These are phyloP conservation scores for Gymnorhina tibicen DNA, from an alignment of 2,113 vertebrate species.

Conservation along the genomic window DNA sequence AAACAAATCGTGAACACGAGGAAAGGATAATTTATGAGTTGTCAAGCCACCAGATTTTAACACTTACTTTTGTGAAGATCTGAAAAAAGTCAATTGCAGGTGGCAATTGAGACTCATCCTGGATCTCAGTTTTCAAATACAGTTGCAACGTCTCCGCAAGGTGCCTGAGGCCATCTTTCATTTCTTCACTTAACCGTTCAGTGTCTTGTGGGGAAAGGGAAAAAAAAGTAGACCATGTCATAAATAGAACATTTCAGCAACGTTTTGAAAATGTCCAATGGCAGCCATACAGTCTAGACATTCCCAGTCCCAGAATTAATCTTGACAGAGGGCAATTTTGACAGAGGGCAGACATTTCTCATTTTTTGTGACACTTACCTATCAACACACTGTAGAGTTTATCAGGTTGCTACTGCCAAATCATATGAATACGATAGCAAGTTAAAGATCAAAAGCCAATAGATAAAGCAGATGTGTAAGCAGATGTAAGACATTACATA, in stretches of 20 bases:
- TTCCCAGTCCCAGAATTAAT: conserved; percentile 16
- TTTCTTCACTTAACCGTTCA: conserved; percentile 82
- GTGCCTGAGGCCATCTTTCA: conserved; percentile 85
- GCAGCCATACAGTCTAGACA: neutral
- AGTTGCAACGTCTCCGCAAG: conserved; percentile 81
- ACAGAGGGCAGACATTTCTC: neutral
- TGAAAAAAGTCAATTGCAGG: conserved; percentile 81
- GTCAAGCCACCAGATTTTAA: conserved; percentile 24
- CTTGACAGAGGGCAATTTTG: neutral
- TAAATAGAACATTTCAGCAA: conserved; percentile 1
- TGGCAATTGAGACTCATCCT: conserved; percentile 72
- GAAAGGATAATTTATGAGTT: conserved; percentile 25
- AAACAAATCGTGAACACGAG: neutral
- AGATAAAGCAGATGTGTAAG: conserved; percentile 1
- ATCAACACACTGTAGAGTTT: neutral
- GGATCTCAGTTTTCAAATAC: conserved; percentile 82
- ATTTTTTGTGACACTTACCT: conserved; percentile 42
- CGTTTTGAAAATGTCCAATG: conserved; percentile 15
- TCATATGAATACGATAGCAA: neutral
- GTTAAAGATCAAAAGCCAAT: conserved; percentile 19
- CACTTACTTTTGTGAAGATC: conserved; percentile 89
- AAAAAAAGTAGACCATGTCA: conserved; percentile 25
- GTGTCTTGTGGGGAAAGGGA: conserved; percentile 69
- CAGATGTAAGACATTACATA: neutral
- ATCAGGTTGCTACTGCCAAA: conserved; percentile 11